phyloP scores from a whole-genome alignment of 92 coral and sea anemone species.

The Pocillopora meandrina region DNA sequence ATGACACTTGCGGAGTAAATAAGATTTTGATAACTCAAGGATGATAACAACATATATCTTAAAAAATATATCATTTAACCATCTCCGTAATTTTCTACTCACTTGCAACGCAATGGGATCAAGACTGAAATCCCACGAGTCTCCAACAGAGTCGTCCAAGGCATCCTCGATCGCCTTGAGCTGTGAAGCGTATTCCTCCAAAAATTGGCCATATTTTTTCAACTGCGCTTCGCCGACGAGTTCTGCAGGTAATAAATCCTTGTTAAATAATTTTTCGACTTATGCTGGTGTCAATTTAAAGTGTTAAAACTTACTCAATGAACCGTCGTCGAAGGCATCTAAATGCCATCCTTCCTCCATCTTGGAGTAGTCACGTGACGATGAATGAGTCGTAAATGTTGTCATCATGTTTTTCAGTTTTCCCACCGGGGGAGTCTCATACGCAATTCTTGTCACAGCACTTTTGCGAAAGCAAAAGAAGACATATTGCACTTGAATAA shows the following conservation, averaged over 20 bases:
- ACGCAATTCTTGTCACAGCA: not conserved
- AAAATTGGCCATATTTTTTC: conserved; percentile 90
- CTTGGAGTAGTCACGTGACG: conserved; percentile 57
- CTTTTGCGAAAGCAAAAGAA: not conserved
- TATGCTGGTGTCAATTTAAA: not conserved
- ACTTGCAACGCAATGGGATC: conserved; percentile 97
- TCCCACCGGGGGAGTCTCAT: not conserved
- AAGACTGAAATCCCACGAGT: conserved; percentile 94
- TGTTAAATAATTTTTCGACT: not conserved
- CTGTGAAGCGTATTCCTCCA: conserved; percentile 93
- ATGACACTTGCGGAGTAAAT: no score
- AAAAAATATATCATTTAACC: not conserved
- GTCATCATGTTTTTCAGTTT: not conserved
- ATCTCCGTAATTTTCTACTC: not conserved
- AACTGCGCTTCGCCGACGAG: conserved; percentile 95
- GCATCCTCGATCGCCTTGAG: conserved; percentile 96
- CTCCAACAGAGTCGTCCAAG: conserved; percentile 92
- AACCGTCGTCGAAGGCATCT: conserved; percentile 97
- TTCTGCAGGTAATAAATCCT: conserved; percentile 48
- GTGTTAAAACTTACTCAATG: conserved; percentile 79
- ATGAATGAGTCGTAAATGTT: not conserved
- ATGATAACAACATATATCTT: not conserved
- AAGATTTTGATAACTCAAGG: no score
- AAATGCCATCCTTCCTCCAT: conserved; percentile 96
- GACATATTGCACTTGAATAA: no score